Evolutionary conservation across 2,888 invertebrate species (phyloP).

Genomic region (Galerucella pusilla): DNA sequence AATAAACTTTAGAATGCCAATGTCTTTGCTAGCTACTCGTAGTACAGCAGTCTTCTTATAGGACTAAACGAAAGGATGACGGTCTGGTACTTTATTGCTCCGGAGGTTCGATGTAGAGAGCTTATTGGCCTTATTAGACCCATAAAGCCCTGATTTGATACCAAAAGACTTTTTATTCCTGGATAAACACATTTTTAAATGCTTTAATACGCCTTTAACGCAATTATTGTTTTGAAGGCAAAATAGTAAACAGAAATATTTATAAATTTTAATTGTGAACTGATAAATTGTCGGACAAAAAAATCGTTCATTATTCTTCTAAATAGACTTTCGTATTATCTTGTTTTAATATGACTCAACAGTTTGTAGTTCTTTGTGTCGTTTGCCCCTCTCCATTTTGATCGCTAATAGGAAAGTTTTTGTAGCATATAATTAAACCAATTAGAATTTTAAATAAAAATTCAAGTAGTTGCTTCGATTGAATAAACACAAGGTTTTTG

Average conservation of each 20-base stretch:
- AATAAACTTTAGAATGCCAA: too few relatives aligned
- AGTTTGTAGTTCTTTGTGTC: not conserved
- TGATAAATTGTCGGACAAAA: not conserved
- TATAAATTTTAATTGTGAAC: not conserved
- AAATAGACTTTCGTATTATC: not conserved
- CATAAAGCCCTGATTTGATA: too few relatives aligned
- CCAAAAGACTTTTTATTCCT: too few relatives aligned
- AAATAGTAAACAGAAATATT: not conserved
- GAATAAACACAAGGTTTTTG: conserved; percentile 35
- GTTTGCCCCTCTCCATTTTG: not conserved
- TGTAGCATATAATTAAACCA: conserved; percentile 27
- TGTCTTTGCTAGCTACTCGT: too few relatives aligned
- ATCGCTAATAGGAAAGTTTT: conserved; percentile 30
- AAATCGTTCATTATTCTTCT: not conserved
- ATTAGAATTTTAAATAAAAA: conserved; percentile 37
- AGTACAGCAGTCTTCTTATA: too few relatives aligned
- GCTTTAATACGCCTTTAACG: too few relatives aligned
- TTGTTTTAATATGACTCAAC: conserved; percentile 9
- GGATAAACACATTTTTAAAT: too few relatives aligned
- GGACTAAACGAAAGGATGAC: too few relatives aligned
- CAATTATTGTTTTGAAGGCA: too few relatives aligned
- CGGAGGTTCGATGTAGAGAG: too few relatives aligned
- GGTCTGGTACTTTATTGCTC: too few relatives aligned
- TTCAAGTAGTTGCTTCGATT: conserved; percentile 36
- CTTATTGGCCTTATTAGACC: too few relatives aligned